Evolutionary conservation across 2,888 invertebrate species (phyloP), one percentile per base, ranked within the genome.

Genomic region (Chrysodeixis includens): DNA sequence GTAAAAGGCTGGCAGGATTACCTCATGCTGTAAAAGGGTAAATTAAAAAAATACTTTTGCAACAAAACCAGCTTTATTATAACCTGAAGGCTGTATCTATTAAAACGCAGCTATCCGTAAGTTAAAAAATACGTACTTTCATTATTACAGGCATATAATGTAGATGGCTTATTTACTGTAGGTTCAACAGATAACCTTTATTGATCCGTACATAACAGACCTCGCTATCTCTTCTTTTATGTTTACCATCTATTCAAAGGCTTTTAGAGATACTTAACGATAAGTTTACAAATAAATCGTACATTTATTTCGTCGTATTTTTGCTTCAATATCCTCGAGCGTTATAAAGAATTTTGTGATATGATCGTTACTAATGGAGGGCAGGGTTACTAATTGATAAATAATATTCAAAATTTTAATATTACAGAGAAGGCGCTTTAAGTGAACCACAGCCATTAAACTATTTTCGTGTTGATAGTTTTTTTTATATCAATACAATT

Each of bases 221-320:
- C 5, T 1, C n/a, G n/a, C 40, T 40, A 35, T 12, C 2, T 10
- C 1, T 5, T 40, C 40, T n/a, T 40, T 40, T n/a, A 14, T 40
- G 40, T 40, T 40, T n/a, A 40, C 12, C 35, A 35, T 40, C n/a
- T 40, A 40, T n/a, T 40, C 40, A 40, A 40, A 40, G 40, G 40
- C 5, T n/a, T 3, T 5, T 5, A n/a, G 40, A 40, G 40, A 40
- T 40, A 7, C 6, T n/a, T 40, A n/a, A n/a, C n/a, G n/a, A 40
- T 40, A 35, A 12, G 35, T 5, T 14, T 14, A 14, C 35, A 35
- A 35, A 35, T 35, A 14, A 35, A 35, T 35, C 5, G 4, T 35
- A 12, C 14, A 32, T 35, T 35, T 35, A 35, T 5, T n/a, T n/a
- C 12, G 2, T 35, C 35, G 9, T 35, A 4, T n/a, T n/a, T 40